phyloP scores from a whole-genome alignment of 2,888 invertebrate genomes.

The Campaea margaritaria region DNA sequence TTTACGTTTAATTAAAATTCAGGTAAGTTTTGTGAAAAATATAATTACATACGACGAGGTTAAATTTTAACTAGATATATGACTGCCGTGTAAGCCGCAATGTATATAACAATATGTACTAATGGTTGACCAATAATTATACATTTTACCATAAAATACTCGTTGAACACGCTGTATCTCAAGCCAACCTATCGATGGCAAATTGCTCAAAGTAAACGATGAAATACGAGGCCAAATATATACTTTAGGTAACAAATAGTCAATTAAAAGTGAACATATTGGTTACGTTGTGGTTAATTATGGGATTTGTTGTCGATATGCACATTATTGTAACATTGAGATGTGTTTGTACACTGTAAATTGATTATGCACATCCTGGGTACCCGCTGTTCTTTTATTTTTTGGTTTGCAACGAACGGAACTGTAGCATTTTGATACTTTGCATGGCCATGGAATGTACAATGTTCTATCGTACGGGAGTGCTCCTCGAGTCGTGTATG shows the following conservation, averaged over 20 bases:
- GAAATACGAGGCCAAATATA: constrained; percentile 12
- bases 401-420: constrained; percentile 66
- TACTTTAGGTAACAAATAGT: constrained; percentile 46
- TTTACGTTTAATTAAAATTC: no score
- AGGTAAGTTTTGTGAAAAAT: no score
- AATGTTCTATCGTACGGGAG: constrained; percentile 48
- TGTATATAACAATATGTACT: constrained; percentile 77
- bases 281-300: constrained; percentile 52
- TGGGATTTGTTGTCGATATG: constrained; percentile 53
- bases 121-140: constrained; percentile 69
- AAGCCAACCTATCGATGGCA: constrained; percentile 41
- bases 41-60: no score
- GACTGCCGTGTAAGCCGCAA: constrained; percentile 79
- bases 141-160: constrained; percentile 44
- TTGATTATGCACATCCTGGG: constrained; percentile 74
- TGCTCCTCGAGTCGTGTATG: constrained; percentile 47
- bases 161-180: constrained; percentile 42
- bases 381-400: constrained; percentile 67
- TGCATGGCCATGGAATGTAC: constrained; percentile 81
- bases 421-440: constrained; percentile 69
- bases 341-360: constrained; percentile 74
- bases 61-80: neutral
- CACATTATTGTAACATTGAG: constrained; percentile 53
- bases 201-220: constrained; percentile 22
- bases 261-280: constrained; percentile 71